Evolutionary conservation across 2,888 invertebrate genomes (phyloP).

Genomic region (Pediacus dermestoides): DNA sequence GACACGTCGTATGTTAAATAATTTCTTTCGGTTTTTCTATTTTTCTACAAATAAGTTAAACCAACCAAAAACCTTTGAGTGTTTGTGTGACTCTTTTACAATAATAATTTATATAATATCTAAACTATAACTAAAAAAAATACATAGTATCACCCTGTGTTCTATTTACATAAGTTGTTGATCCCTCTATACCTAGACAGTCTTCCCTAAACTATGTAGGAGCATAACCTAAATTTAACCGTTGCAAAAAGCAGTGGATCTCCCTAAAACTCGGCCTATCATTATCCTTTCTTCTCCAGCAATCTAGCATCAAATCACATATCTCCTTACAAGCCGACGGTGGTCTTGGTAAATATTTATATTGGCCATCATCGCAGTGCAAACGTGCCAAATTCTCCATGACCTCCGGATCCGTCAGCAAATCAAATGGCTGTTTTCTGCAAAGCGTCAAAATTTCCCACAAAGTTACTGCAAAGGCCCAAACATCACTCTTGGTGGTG

Average conservation of each 20-base stretch:
- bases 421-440: constrained; percentile 72
- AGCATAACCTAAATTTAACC: constrained; percentile 64
- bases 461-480: constrained; percentile 85
- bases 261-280: constrained; percentile 78
- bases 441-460: constrained; percentile 83
- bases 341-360: constrained; percentile 64
- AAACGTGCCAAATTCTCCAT: constrained; percentile 75
- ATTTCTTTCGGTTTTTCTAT: no score
- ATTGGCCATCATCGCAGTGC: constrained; percentile 60
- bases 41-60: no score
- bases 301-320: constrained; percentile 80
- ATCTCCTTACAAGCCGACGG: constrained; percentile 70
- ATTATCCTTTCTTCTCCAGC: constrained; percentile 74
- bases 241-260: constrained; percentile 75
- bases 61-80: no score
- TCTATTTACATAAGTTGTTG: constrained; percentile 47
- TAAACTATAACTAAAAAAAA: constrained; percentile 29
- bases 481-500: constrained; percentile 86
- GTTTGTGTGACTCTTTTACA: no score
- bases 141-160: constrained; percentile 49
- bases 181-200: constrained; percentile 42
- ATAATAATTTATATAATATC: neutral
- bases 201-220: constrained; percentile 51
- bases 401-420: constrained; percentile 72
- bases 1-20: no score